phyloP scores from a whole-genome alignment of 2,888 invertebrate genomes.

The Copidosoma aretas region DNA sequence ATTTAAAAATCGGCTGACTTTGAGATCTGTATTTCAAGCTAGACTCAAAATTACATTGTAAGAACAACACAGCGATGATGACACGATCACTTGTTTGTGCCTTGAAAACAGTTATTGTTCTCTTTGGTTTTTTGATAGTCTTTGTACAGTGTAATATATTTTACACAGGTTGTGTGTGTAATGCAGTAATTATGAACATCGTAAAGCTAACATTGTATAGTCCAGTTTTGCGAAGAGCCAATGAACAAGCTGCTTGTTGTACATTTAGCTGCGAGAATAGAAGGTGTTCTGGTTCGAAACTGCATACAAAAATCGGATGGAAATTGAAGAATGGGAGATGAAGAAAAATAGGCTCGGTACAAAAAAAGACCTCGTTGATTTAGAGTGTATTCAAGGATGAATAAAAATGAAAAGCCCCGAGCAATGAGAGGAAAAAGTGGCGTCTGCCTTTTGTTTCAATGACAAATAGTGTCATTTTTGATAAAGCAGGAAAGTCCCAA shows the following conservation, averaged over 20 bases:
- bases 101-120: constrained; percentile 1
- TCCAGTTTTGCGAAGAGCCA: constrained; percentile 22
- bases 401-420: not conserved
- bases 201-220: constrained; percentile 26
- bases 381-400: not conserved
- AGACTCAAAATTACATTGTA: constrained; percentile 16
- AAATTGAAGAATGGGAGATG: not conserved
- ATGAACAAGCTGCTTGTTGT: constrained; percentile 29
- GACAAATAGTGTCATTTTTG: too few relatives aligned
- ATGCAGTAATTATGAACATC: constrained; percentile 2
- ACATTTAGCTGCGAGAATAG: constrained; percentile 22
- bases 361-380: constrained; percentile 12
- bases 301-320: not conserved
- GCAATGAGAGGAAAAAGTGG: not conserved
- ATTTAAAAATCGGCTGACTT: not conserved
- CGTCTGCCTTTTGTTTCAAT: too few relatives aligned
- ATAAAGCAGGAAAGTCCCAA: not conserved
- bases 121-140: not conserved
- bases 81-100: constrained; percentile 19
- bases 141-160: constrained; percentile 4
- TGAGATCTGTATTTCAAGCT: constrained; percentile 14
- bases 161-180: constrained; percentile 13
- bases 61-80: constrained; percentile 21
- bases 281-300: constrained; percentile 5
- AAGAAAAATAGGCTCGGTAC: not conserved